Percentiles rank a stretch among this genome's conserved stretches.
phyloP scores from a whole-genome alignment of 2,888 invertebrate genomes.

The Metacarcinus magister region DNA sequence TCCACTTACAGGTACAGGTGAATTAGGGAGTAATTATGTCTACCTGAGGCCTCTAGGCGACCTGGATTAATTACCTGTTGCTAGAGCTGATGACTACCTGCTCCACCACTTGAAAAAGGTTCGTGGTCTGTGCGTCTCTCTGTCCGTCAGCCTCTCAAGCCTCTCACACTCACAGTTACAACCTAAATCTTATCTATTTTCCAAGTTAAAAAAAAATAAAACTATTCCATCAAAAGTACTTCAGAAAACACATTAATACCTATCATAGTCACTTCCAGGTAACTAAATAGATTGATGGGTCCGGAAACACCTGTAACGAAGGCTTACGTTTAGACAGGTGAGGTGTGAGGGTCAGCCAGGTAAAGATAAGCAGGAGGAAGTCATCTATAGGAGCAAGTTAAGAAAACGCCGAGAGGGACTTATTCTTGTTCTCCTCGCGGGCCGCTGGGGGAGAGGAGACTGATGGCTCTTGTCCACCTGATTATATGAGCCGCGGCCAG shows the following conservation, averaged over 20 bases:
- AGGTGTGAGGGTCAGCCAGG: background rate
- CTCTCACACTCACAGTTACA: slow-evolving; percentile 34
- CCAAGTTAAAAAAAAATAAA: background rate
- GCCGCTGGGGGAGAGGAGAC: background rate
- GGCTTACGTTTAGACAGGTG: background rate
- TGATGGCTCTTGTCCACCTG: slow-evolving; percentile 51
- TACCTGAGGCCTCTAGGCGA: slow-evolving; percentile 70
- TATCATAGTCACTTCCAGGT: background rate
- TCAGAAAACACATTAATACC: background rate
- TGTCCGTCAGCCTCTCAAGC: slow-evolving; percentile 8
- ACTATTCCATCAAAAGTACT: background rate
- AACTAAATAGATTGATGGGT: background rate
- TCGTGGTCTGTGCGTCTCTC: slow-evolving; percentile 9
- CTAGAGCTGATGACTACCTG: slow-evolving; percentile 63
- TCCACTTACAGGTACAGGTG: slow-evolving; percentile 61
- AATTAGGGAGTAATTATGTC: slow-evolving; percentile 75
- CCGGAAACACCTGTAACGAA: background rate
- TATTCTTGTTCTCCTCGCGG: background rate
- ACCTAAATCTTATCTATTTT: background rate
- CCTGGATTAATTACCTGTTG: slow-evolving; percentile 71
- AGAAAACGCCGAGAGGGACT: slow-evolving; percentile 19
- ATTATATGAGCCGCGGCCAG: slow-evolving; percentile 40
- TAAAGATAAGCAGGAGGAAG: background rate
- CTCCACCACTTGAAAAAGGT: slow-evolving; percentile 56
- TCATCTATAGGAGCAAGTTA: background rate